Base-by-base conservation (phyloP, 1,140 invertebrate species). In the Pygmarrhopalites habei region DNA sequence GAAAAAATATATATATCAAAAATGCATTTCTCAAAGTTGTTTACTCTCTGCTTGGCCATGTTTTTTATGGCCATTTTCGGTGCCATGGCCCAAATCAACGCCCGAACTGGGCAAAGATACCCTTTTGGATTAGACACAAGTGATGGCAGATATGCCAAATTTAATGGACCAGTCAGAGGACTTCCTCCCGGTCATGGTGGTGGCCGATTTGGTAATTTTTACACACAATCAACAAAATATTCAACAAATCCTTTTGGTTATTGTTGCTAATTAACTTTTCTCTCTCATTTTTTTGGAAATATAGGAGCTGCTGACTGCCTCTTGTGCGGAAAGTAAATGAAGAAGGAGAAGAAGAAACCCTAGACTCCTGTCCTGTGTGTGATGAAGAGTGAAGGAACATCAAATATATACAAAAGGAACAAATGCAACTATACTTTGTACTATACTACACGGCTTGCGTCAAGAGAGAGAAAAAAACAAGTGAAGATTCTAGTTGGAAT, bases 271-370 rank as follows among this genome's bases (percentile, higher is more conserved):
- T n/a, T 44, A 23, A 49, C 17, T 46, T 26, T 58, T 35, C 15
- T 35, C 32, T 35, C 32, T 35, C 32, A 30, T 46, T 35, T 7
- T 35, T 7, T 35, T 35, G 15, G 15, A 7, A 7, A 7, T 35
- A 44, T 28, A 66, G 65, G 65, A 23, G 65, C 65, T 56, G 65
- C 65, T 49, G 65, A 67, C 51, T 67, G 65, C 56, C 65, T 67
- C 5, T 49, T 67, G 10, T 64, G 65, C 56, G 61, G 35, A 47
- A 47, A 47, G 23, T 49, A 30, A 52, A 41, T 49, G 26, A n/a
- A 49, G 15, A 15, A 35, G 15, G 5, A 35, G 32, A n/a, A n/a
- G n/a, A n/a, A n/a, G n/a, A n/a, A n/a, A n/a, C n/a, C n/a, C n/a
- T n/a, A n/a, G n/a, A n/a, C n/a, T n/a, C n/a, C n/a, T n/a, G n/a